phyloP scores from a whole-genome alignment of 2,888 invertebrate genomes.

The Molorchus minor region DNA sequence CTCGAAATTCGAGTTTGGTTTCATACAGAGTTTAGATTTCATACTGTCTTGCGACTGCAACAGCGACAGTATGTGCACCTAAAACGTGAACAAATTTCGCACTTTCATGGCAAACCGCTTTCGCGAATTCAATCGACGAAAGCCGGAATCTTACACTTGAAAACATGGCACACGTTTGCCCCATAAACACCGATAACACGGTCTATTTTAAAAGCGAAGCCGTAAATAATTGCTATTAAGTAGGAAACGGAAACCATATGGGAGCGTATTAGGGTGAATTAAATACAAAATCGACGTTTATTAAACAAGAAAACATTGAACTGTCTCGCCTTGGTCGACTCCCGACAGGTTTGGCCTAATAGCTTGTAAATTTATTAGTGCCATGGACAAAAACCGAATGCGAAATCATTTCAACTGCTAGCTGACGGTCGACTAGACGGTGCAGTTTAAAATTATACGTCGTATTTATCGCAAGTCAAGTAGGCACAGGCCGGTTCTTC shows the following conservation, averaged over 20 bases:
- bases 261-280: background rate
- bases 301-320: conserved; percentile 4
- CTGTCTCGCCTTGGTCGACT: conserved; percentile 6
- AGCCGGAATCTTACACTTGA: background rate
- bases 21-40: no score
- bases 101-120: conserved; percentile 21
- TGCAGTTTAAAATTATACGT: conserved; percentile 22
- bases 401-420: conserved; percentile 21
- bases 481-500: conserved; percentile 17
- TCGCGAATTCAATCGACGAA: conserved; percentile 13
- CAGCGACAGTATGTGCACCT: no score
- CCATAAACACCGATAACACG: conserved; percentile 2
- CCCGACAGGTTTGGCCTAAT: conserved; percentile 4
- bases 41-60: no score
- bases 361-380: conserved; percentile 18
- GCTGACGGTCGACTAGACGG: conserved; percentile 19
- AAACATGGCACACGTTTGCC: background rate
- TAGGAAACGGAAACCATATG: conserved; percentile 15
- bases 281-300: conserved; percentile 3
- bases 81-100: conserved; percentile 1
- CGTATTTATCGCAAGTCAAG: conserved; percentile 7
- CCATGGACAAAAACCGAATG: conserved; percentile 22
- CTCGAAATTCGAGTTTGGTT: no score
- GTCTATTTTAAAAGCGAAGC: conserved; percentile 12
- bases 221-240: background rate